Percentiles rank a stretch among this genome's conserved stretches.
phyloP scores from a whole-genome alignment of 2,888 invertebrate genomes.

The Mythimna pallens region DNA sequence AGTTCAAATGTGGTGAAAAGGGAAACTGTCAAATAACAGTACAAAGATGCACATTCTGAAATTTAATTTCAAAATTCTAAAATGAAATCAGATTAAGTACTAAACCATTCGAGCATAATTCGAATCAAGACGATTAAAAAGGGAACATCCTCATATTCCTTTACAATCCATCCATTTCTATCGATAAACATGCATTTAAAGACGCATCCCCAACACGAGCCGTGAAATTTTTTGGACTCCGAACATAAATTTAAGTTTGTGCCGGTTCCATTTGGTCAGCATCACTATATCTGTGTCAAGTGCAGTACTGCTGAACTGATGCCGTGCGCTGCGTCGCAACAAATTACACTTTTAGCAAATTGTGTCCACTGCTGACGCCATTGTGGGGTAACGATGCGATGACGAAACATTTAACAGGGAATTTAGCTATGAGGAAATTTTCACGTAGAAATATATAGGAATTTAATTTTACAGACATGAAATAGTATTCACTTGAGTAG shows the following conservation, averaged over 20 bases:
- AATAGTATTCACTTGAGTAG: too few species aligned
- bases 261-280: slow-evolving; percentile 34
- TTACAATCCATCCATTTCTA: neutral
- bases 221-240: neutral
- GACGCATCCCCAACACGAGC: neutral
- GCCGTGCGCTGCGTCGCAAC: slow-evolving; percentile 50
- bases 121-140: neutral
- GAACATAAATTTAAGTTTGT: neutral
- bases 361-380: slow-evolving; percentile 50
- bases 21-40: too few species aligned
- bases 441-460: neutral
- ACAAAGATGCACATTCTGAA: too few species aligned
- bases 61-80: neutral
- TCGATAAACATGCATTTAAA: neutral
- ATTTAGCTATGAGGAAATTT: slow-evolving; percentile 18
- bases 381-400: slow-evolving; percentile 12
- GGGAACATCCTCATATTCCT: too few species aligned
- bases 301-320: slow-evolving; percentile 48
- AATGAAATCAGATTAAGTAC: too few species aligned
- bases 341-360: slow-evolving; percentile 65
- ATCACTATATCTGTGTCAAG: slow-evolving; percentile 38
- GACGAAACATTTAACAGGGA: slow-evolving; percentile 19
- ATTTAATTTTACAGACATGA: neutral
- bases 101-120: neutral
- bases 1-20: too few species aligned